Evolutionary conservation across 2,113 vertebrate species (phyloP), one percentile per base, ranked within the genome.

Genomic region (Psammodynastes pulverulentus): DNA sequence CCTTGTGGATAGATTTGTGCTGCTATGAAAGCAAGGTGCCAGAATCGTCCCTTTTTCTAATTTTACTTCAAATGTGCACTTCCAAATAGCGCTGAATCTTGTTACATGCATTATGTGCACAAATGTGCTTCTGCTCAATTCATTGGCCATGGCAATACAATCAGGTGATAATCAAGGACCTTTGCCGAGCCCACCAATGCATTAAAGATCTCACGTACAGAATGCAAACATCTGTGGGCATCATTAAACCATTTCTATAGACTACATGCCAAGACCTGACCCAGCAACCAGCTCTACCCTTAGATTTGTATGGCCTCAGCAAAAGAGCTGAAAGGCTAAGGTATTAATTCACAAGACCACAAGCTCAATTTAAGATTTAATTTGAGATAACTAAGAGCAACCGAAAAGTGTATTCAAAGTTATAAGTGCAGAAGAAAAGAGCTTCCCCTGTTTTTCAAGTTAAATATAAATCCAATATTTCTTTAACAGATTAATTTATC

Each of bases 311-410:
- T 97, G 97, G 97, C 97, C 97, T 97, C 97, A 96, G 97, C 97
- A 96, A 97, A 96, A 92, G 94, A 97, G 96, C 97, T 98, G 97
- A 98, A 98, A 98, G 97, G 97, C 97, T 93, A 92, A 92, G 95
- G 97, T 97, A 97, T 98, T 98, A 97, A 98, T 98, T 98, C 98
- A 97, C 96, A 95, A 97, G 98, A 97, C 97, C 97, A 97, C 97
- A 97, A 96, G 97, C 97, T 98, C 98, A 97, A 98, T 98, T 98
- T 98, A 97, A 98, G 98, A 98, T 98, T 98, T 98, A 98, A 98
- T 98, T 98, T 98, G 97, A 98, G 97, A 98, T 98, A 98, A 98
- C 97, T 94, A 97, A 97, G 96, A 97, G 97, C 96, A 96, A 96
- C 96, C 94, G 96, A 97, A 92, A 97, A 97, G 97, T 97, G 97